Conservation (phyloP, 2,888 invertebrate genomes). For the Drosophila recens region DNA sequence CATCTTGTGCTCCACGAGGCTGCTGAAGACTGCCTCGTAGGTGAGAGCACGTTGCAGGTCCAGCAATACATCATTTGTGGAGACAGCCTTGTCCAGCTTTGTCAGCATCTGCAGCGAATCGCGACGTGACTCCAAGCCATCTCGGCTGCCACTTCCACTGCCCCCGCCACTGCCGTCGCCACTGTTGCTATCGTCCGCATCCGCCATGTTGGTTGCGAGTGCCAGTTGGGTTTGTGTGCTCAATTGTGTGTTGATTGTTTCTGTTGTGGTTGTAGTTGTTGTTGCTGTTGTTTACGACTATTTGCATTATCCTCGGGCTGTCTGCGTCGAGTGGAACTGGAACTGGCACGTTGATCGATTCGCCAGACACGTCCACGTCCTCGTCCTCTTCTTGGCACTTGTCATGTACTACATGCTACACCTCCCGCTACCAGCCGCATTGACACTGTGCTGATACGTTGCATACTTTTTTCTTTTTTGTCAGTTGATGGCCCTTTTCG, state of each 20-base stretch:
- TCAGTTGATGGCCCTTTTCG: slow-evolving; percentile 4
- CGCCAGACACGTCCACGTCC: slow-evolving; percentile 26
- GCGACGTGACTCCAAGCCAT: slow-evolving; percentile 39
- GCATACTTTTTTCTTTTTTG: slow-evolving; percentile 34
- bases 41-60: slow-evolving; percentile 84
- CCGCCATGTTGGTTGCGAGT: slow-evolving; percentile 60
- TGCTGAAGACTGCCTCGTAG: slow-evolving; percentile 85
- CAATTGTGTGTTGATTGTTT: slow-evolving; percentile 31
- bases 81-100: slow-evolving; percentile 84
- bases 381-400: slow-evolving; percentile 40
- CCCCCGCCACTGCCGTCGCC: slow-evolving; percentile 49
- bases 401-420: slow-evolving; percentile 68
- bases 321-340: slow-evolving; percentile 37
- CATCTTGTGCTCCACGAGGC: slow-evolving; percentile 85
- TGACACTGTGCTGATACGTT: slow-evolving; percentile 31
- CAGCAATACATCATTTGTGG: slow-evolving; percentile 84
- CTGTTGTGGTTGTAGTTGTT: slow-evolving; percentile 38
- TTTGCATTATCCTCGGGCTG: slow-evolving; percentile 70
- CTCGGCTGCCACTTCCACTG: slow-evolving; percentile 31
- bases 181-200: slow-evolving; percentile 76
- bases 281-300: slow-evolving; percentile 55
- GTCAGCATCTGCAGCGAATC: slow-evolving; percentile 62
- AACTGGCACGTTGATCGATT: slow-evolving; percentile 41
- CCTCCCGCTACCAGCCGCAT: slow-evolving; percentile 44
- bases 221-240: slow-evolving; percentile 30